Evolutionary conservation across 1,140 invertebrate genomes (phyloP), one percentile per base, ranked within the genome.

Genomic region (Bombus haemorrhoidalis): DNA sequence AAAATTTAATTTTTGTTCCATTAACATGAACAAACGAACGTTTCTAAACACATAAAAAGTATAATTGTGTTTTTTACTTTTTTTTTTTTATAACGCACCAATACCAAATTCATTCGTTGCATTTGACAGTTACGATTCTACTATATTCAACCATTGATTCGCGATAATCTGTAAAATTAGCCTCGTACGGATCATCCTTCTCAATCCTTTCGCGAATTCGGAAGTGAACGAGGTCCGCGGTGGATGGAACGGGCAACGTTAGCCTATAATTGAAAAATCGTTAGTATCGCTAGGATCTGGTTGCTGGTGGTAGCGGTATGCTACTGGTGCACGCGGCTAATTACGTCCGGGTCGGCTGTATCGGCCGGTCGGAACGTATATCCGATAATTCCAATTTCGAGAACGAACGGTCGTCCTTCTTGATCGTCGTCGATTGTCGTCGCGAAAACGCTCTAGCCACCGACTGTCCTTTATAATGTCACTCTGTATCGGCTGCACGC

Each of bases 191-290:
- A 72, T 43, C 39, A 8, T 0, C n/a, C 0, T 2, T 32, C 3
- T 22, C 2, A 0, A 25, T 53, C 25, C 73, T 25, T 34, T 1
- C 8, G 3, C 47, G 15, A 74, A 73, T 43, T 34, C 32, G 28
- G 32, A 39, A 15, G 32, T 32, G 25, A 43, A n/a, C 34, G 39
- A 43, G 6, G 22, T n/a, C 15, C 34, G 25, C 74, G 28, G 37
- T 12, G 25, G 28, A 64, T 64, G 28, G 39, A 43, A 18, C 43
- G 32, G 72, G 37, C 37, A 39, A 57, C 37, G 81, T 85, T 91
- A 92, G 90, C 92, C 91, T 93, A 86, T 94, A 95, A 95, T 95
- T 95, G 93, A 92, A 95, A 95, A 95, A 95, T 95, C 94, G 93
- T 95, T 95, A 91, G 86, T 94, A 94, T 94, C 94, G 91, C 83